Percentiles rank a stretch among this genome's conserved stretches.
Conservation (phyloP, 1,140 invertebrate genomes). For the Drosophila burlai region DNA sequence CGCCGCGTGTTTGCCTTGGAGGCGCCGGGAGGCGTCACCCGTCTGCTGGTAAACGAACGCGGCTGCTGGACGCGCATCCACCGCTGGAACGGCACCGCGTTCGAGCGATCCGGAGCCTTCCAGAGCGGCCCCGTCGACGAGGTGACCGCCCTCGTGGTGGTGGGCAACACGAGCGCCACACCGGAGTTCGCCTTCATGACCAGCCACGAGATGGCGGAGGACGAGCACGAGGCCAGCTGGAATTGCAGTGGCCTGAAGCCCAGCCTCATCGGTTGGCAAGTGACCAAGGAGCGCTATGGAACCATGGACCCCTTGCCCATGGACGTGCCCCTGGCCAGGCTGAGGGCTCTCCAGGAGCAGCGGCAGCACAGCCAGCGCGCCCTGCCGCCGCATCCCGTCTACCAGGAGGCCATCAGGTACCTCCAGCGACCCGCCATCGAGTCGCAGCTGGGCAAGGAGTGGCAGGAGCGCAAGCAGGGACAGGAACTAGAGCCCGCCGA, state of each 20-base stretch:
- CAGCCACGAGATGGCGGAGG: constrained; percentile 56
- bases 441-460: constrained; percentile 41
- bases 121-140: constrained; percentile 67
- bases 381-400: constrained; percentile 25
- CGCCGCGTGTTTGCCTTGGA: constrained; percentile 55
- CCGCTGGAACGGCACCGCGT: constrained; percentile 59
- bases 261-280: constrained; percentile 51
- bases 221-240: constrained; percentile 41
- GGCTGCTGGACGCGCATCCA: constrained; percentile 63
- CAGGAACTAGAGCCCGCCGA: constrained; percentile 22
- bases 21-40: constrained; percentile 13
- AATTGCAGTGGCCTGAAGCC: constrained; percentile 49
- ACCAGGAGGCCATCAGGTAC: constrained; percentile 61
- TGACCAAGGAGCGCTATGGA: neutral
- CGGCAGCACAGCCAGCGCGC: constrained; percentile 7
- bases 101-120: constrained; percentile 32
- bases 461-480: neutral
- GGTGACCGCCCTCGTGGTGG: constrained; percentile 39
- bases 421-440: constrained; percentile 39
- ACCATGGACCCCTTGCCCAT: constrained; percentile 16
- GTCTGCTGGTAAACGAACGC: constrained; percentile 67
- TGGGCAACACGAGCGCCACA: neutral
- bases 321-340: constrained; percentile 11
- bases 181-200: constrained; percentile 67
- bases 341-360: constrained; percentile 44